Percentiles rank a stretch among this genome's conserved stretches.
These are phyloP conservation scores for Scopus umbretta DNA, from an alignment of 2,113 vertebrate species.

Conservation along the genomic window DNA sequence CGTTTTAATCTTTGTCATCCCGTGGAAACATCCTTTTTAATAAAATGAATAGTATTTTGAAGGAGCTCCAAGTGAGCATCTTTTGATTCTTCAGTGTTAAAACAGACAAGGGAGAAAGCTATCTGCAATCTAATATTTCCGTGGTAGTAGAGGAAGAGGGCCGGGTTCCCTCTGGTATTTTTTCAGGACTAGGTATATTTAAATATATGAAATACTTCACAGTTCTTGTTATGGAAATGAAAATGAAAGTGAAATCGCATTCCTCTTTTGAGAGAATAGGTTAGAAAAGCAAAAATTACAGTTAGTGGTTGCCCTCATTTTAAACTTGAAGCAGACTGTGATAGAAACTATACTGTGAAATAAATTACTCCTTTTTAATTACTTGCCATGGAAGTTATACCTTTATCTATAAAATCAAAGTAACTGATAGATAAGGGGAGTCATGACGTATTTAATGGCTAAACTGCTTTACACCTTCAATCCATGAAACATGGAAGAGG, in stretches of 20 bases:
- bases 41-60: not conserved
- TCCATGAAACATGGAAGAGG: constrained; percentile 48
- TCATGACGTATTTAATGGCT: constrained; percentile 53
- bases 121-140: not conserved
- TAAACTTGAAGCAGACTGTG: constrained; percentile 36
- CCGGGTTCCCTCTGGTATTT: not conserved
- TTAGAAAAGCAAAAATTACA: constrained; percentile 38
- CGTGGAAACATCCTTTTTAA: not conserved
- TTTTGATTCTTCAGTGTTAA: not conserved
- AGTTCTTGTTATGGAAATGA: constrained; percentile 36
- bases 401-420: constrained; percentile 66
- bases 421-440: constrained; percentile 41
- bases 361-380: constrained; percentile 69
- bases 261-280: constrained; percentile 25
- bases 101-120: not conserved
- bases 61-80: not conserved
- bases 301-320: constrained; percentile 48
- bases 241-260: constrained; percentile 38
- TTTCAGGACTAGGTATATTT: not conserved
- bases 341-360: constrained; percentile 51
- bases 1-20: not conserved
- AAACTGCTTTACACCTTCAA: constrained; percentile 53
- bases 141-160: not conserved
- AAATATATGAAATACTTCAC: not conserved
- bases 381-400: constrained; percentile 41